Evolutionary conservation across 2,113 vertebrate species (phyloP).

Genomic region (Lutjanus erythropterus): DNA sequence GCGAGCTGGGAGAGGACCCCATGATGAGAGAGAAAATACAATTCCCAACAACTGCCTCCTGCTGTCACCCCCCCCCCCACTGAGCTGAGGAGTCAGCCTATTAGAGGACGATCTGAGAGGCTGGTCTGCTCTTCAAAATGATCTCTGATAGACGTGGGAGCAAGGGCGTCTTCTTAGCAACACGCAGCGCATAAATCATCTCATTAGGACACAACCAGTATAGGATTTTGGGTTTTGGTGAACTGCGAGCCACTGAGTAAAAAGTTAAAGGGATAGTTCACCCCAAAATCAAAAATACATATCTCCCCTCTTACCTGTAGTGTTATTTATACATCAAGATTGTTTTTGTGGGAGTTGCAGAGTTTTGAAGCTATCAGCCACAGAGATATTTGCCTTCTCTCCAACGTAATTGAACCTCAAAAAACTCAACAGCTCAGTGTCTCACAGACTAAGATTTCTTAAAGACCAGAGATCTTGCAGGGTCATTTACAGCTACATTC

Average conservation of each 20-base stretch:
- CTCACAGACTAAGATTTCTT: too few relatives aligned
- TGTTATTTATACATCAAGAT: too few relatives aligned
- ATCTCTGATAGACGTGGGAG: constrained; percentile 41
- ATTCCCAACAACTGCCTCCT: constrained; percentile 67
- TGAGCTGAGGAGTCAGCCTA: constrained; percentile 65
- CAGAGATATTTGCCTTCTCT: too few relatives aligned
- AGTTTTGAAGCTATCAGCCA: too few relatives aligned
- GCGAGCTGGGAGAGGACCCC: constrained; percentile 73
- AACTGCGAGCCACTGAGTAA: not conserved
- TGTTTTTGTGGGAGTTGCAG: too few relatives aligned
- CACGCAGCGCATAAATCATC: not conserved
- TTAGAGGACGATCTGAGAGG: constrained; percentile 55
- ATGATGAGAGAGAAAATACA: constrained; percentile 77
- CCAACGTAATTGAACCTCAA: too few relatives aligned
- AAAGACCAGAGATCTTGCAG: too few relatives aligned
- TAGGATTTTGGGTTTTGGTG: constrained; percentile 9
- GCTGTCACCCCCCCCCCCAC: constrained; percentile 62
- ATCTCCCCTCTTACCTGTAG: too few relatives aligned
- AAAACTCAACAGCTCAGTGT: too few relatives aligned
- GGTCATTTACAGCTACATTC: too few relatives aligned
- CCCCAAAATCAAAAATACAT: too few relatives aligned
- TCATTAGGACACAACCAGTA: not conserved
- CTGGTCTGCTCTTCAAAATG: constrained; percentile 38
- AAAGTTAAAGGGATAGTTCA: constrained; percentile 19
- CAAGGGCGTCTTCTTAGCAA: constrained; percentile 41